A percentile compares a stretch with the other conserved stretches of the same genome.
phyloP scores from a whole-genome alignment of 2,113 vertebrate genomes.

The Desmodus rotundus region DNA sequence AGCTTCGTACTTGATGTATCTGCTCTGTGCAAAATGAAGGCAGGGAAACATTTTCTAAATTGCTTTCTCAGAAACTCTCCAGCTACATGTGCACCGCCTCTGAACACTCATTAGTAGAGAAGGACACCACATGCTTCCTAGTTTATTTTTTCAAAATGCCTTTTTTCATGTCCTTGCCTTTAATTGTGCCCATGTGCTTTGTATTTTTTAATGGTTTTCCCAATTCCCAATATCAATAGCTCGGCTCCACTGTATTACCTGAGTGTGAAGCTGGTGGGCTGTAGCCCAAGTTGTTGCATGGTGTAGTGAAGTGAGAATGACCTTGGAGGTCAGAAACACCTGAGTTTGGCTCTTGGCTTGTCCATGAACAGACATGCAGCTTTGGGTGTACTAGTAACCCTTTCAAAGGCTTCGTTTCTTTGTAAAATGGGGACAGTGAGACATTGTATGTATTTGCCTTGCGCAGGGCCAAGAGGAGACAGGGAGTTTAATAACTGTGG shows the following conservation, averaged over 20 bases:
- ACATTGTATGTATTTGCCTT: neutral
- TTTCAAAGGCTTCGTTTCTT: neutral
- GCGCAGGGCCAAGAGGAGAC: no score
- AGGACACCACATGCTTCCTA: neutral
- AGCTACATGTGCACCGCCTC: neutral
- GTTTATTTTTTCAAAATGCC: neutral
- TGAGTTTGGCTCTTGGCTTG: neutral
- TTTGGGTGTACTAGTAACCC: neutral
- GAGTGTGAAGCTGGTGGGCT: no score
- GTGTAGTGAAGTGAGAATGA: neutral
- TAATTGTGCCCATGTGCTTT: neutral
- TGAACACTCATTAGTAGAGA: neutral
- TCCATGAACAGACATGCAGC: neutral
- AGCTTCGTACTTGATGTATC: neutral
- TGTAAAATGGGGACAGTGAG: neutral
- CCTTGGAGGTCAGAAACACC: neutral
- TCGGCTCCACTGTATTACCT: neutral
- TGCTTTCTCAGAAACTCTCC: neutral
- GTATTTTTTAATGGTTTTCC: neutral
- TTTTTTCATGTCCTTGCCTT: neutral
- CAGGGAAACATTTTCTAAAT: neutral
- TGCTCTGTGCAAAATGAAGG: neutral
- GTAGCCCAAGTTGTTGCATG: neutral
- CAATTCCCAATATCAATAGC: neutral
- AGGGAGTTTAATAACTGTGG: neutral